Percentiles rank a stretch among this genome's conserved stretches.
Conservation (phyloP, 2,113 vertebrate genomes). For the Pachypanchax playfairii region DNA sequence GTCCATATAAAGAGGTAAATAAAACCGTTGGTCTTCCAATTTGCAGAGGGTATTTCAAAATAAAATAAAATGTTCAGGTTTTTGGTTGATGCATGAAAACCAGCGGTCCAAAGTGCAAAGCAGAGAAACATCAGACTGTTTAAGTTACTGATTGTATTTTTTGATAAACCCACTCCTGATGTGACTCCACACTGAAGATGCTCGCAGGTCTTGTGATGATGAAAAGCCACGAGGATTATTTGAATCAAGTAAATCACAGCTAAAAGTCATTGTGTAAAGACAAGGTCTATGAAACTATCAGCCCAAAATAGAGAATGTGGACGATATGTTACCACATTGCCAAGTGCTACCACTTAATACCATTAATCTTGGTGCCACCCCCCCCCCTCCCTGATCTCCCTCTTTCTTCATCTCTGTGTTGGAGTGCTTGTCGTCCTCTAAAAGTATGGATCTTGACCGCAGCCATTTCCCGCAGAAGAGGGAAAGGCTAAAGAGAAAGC, state of each 20-base stretch:
- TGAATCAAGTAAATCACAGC: conserved; percentile 73
- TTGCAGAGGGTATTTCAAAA: too few species aligned
- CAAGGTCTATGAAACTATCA: conserved; percentile 77
- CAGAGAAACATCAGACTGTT: conserved; percentile 13
- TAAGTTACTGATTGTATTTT: conserved; percentile 39
- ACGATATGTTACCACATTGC: conserved; percentile 73
- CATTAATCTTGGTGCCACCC: conserved; percentile 72
- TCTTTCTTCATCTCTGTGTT: conserved; percentile 49
- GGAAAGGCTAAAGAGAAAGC: conserved; percentile 81
- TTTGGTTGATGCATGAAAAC: conserved; percentile 42
- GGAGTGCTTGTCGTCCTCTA: conserved; percentile 75
- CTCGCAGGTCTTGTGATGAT: conserved; percentile 42
- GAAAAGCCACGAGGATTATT: conserved; percentile 63
- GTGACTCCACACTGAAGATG: conserved; percentile 19
- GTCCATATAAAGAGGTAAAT: conserved; percentile 42
- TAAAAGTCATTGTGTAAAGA: conserved; percentile 71
- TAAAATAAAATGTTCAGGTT: conserved; percentile 39
- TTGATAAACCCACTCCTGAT: conserved; percentile 32
- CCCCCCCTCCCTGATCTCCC: conserved; percentile 36
- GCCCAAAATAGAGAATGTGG: conserved; percentile 62
- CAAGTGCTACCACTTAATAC: conserved; percentile 78
- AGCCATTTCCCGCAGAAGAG: conserved; percentile 77
- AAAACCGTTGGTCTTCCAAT: conserved; percentile 39
- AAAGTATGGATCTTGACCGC: conserved; percentile 81
- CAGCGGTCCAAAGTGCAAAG: conserved; percentile 36